phyloP scores from a whole-genome alignment of 2,797 vertebrate species.

The Coranthus polyacanthus region DNA sequence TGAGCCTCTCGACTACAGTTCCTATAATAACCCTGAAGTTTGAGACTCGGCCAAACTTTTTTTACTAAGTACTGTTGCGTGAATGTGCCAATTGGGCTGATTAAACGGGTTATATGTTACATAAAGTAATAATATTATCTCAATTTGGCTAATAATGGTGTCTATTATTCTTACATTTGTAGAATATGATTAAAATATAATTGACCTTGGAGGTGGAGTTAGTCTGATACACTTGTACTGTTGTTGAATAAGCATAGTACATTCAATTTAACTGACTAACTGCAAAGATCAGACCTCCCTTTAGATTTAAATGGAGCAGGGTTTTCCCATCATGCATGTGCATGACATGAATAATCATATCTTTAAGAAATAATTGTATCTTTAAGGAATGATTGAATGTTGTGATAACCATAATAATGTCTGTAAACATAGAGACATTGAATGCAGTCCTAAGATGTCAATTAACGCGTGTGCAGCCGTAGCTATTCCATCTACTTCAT shows the following conservation, averaged over 20 bases:
- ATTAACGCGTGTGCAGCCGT: background rate
- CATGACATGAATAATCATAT: background rate
- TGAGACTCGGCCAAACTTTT: constrained; percentile 32
- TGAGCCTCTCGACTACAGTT: constrained; percentile 56
- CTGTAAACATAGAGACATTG: background rate
- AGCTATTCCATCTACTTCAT: no score
- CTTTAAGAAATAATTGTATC: no score
- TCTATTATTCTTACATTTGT: background rate
- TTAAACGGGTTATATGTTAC: constrained; percentile 5
- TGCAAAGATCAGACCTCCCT: no score
- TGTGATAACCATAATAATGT: background rate
- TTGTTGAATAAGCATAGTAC: no score
- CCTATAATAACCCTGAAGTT: constrained; percentile 53
- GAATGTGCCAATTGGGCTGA: constrained; percentile 2
- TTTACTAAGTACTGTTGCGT: constrained; percentile 16
- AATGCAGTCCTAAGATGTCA: background rate
- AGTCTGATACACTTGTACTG: no score
- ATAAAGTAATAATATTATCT: background rate
- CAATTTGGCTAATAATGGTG: background rate
- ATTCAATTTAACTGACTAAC: no score
- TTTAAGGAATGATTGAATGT: background rate
- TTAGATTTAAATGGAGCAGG: background rate
- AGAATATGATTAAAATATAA: background rate
- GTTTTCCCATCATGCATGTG: background rate
- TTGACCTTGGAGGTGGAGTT: background rate